Percentiles rank a stretch among this genome's conserved stretches.
These are phyloP conservation scores for Heliconius melpomene DNA, from an alignment of 1,140 invertebrate species.

Conservation along the genomic window DNA sequence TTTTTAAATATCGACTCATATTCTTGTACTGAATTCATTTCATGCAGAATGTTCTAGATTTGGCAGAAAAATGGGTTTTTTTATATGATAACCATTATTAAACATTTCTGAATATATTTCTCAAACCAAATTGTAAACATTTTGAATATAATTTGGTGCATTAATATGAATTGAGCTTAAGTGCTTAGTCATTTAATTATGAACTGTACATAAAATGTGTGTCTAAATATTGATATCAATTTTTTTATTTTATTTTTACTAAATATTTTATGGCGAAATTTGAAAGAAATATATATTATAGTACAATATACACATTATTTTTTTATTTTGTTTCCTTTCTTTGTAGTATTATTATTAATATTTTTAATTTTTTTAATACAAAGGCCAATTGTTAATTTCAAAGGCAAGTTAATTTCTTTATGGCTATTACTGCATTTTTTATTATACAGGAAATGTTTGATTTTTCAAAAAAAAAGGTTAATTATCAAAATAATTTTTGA, in stretches of 20 bases:
- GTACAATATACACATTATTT: constrained; percentile 52
- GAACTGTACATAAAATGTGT: constrained; percentile 44
- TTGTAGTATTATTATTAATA: constrained; percentile 3
- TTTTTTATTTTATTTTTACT: constrained; percentile 48
- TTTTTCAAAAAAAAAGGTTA: too few relatives aligned
- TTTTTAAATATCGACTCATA: constrained; percentile 7
- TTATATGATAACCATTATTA: neutral
- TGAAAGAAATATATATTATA: constrained; percentile 55
- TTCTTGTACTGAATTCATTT: neutral
- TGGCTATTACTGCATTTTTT: too few relatives aligned
- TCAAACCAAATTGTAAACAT: neutral
- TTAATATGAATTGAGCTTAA: constrained; percentile 31
- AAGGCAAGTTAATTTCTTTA: too few relatives aligned
- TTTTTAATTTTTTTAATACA: neutral
- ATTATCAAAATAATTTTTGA: too few relatives aligned
- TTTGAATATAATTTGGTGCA: neutral
- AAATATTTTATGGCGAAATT: constrained; percentile 44
- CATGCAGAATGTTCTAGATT: neutral
- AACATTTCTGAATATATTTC: neutral
- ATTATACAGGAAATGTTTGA: too few relatives aligned
- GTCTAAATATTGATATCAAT: constrained; percentile 44
- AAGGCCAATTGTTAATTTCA: too few relatives aligned
- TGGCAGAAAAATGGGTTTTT: neutral
- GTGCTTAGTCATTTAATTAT: constrained; percentile 38
- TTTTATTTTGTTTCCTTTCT: constrained; percentile 34